Conservation (phyloP, 2,797 vertebrate species). For the Sciurus carolinensis region DNA sequence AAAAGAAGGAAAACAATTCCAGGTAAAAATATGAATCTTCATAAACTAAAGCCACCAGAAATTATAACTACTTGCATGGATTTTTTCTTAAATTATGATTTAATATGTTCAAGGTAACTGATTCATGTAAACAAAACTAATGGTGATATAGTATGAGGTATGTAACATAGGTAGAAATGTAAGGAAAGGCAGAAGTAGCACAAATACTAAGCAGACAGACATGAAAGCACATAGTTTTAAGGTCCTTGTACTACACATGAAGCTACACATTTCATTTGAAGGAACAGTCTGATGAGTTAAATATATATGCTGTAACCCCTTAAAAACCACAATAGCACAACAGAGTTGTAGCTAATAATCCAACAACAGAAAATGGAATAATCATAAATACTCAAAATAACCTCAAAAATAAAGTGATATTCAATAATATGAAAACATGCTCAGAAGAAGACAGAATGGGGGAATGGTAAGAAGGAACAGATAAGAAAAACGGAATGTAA, state of each 20-base stretch:
- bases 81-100: not conserved
- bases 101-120: not conserved
- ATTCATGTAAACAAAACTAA: constrained; percentile 28
- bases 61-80: not conserved
- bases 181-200: not conserved
- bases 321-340: not conserved
- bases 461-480: not conserved
- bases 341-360: not conserved
- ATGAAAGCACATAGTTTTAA: not conserved
- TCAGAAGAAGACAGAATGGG: not conserved
- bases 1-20: not conserved
- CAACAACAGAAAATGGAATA: not conserved
- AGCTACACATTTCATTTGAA: not conserved
- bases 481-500: not conserved
- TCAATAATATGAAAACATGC: not conserved
- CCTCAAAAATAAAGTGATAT: not conserved
- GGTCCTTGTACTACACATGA: not conserved
- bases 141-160: not conserved
- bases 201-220: not conserved
- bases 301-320: not conserved
- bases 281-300: not conserved
- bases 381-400: not conserved
- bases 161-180: not conserved
- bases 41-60: not conserved
- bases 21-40: not conserved